These are phyloP conservation scores for Lepisosteus osseus DNA, from an alignment of 2,113 vertebrate species.

Conservation along the genomic window DNA sequence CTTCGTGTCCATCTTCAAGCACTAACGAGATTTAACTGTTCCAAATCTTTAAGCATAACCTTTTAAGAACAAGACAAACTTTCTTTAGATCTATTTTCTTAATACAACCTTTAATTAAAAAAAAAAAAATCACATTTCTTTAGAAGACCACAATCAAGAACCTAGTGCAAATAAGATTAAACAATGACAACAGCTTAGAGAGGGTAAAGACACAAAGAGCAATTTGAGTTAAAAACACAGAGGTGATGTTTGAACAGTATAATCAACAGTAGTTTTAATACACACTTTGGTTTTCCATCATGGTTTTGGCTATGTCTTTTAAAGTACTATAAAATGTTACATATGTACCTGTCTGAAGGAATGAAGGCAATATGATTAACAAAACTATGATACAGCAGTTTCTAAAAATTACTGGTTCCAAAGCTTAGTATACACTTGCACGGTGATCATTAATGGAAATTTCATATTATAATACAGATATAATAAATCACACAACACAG, in stretches of 20 bases:
- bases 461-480: conserved; percentile 22
- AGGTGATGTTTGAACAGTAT: conserved; percentile 7
- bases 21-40: not conserved
- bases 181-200: not conserved
- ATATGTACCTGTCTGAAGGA: conserved; percentile 10
- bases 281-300: conserved; percentile 35
- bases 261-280: conserved; percentile 14
- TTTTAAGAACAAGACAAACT: no score
- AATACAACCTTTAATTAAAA: no score
- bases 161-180: not conserved
- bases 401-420: not conserved
- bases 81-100: no score
- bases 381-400: conserved; percentile 11
- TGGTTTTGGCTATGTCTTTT: conserved; percentile 29
- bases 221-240: not conserved
- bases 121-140: not conserved
- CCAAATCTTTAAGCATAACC: no score
- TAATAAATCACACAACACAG: conserved; percentile 34
- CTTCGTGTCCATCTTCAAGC: not conserved
- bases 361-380: conserved; percentile 10
- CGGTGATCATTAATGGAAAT: conserved; percentile 16
- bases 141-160: not conserved
- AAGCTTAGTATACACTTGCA: not conserved
- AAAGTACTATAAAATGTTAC: conserved; percentile 15
- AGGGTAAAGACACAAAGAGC: not conserved